Evolutionary conservation across 2,888 invertebrate genomes (phyloP).

Genomic region (Limnephilus marmoratus): DNA sequence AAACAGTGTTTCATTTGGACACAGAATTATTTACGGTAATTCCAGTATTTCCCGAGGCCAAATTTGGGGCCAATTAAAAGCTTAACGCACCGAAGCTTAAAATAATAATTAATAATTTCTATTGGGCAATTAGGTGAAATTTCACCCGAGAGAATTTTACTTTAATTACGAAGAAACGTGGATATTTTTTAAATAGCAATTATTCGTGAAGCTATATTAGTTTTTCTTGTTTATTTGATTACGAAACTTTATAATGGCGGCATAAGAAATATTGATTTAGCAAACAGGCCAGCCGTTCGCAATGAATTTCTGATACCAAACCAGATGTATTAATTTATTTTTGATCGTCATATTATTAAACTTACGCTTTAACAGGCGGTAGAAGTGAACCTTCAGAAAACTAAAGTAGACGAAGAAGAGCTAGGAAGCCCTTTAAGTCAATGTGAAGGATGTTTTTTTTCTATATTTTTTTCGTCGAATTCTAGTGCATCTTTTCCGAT

Average conservation of each 20-base stretch:
- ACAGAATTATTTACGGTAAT: not conserved
- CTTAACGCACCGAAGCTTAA: not conserved
- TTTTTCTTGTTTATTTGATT: not conserved
- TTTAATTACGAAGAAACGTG: conserved; percentile 2
- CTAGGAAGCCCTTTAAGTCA: no score
- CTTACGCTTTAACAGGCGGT: not conserved
- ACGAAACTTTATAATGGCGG: not conserved
- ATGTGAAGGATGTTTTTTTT: no score
- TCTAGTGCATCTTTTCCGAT: no score
- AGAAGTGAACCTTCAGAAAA: no score
- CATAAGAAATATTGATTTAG: not conserved
- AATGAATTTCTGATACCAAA: not conserved
- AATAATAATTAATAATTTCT: conserved; percentile 2
- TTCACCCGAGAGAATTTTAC: not conserved
- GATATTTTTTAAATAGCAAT: not conserved
- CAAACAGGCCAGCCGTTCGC: not conserved
- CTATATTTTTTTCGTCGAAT: no score
- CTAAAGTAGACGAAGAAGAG: no score
- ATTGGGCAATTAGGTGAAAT: not conserved
- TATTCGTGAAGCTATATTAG: not conserved
- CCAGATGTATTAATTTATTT: not conserved
- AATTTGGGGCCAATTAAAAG: not conserved
- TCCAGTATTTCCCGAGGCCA: not conserved
- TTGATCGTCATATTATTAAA: not conserved
- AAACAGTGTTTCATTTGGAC: not conserved